Percentiles rank a stretch among this genome's conserved stretches.
Conservation (phyloP, 2,797 vertebrate species). For the Phoeniculus purpureus region DNA sequence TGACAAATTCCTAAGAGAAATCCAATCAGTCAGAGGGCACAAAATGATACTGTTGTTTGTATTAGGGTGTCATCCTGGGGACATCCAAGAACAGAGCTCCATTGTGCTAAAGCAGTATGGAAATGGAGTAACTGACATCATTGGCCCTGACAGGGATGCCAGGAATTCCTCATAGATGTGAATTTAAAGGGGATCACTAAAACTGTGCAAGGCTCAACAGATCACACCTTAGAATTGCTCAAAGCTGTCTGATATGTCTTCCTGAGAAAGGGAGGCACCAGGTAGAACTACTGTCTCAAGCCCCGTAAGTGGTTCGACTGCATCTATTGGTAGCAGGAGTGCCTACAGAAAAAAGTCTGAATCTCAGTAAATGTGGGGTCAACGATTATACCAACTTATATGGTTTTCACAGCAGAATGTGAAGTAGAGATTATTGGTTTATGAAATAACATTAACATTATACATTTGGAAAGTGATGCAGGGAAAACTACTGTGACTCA, state of each 20-base stretch:
- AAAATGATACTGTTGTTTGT: background rate
- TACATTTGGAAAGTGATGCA: background rate
- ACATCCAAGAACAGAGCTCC: background rate
- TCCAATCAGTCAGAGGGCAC: background rate
- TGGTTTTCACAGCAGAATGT: background rate
- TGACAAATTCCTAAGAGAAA: background rate
- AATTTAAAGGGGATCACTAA: background rate
- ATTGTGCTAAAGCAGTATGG: background rate
- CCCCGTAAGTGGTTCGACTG: background rate
- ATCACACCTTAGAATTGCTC: background rate
- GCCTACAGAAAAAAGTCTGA: background rate
- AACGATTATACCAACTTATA: background rate
- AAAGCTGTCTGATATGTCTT: background rate
- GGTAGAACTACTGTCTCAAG: background rate
- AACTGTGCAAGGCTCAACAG: background rate
- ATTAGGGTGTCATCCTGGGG: background rate
- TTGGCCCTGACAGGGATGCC: background rate
- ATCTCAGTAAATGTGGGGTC: background rate
- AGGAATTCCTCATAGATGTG: background rate
- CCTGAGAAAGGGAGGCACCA: background rate
- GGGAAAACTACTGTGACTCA: background rate
- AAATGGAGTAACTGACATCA: conserved; percentile 5
- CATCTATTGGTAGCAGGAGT: background rate
- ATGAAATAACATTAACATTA: background rate
- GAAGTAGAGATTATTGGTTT: background rate